Evolutionary conservation across 2,797 vertebrate species (phyloP), one percentile per base, ranked within the genome.

Genomic region (Alosa sapidissima): DNA sequence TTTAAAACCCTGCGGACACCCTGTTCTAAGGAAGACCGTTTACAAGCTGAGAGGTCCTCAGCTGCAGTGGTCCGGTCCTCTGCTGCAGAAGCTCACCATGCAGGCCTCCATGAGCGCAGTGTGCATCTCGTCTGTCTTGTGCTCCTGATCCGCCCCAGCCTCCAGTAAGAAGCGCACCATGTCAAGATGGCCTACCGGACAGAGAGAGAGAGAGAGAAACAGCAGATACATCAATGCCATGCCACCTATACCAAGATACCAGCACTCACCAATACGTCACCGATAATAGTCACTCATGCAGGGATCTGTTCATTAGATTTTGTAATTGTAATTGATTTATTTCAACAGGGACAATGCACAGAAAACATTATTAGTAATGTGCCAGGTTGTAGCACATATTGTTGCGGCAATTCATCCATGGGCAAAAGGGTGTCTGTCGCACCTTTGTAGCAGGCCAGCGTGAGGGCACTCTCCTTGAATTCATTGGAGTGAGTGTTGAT

Each of bases 401-500:
- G 49, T 10, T 51, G 8, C 49, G 48, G 0, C 1, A 49, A 16
- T 54, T 60, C 21, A 24, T 10, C 0, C 4, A 60, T 60, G 58
- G 21, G 58, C 58, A 10, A 10, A 24, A 58, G 55, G 55, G 19
- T 62, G 85, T 54, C 93, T 0, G 41, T 5, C 6, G 47, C 19
- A 99, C 98, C 98, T 99, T 99, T 99, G 89, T 99, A 99, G 94
- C 98, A 99, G 82, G 98, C 98, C 81, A 99, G 96, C 16, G 98
- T 99, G 93, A 99, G 98, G 51, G 98, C 98, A 89, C 98, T 99
- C 96, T 99, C 98, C 93, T 99, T 99, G 93, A 99, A 99, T 95
- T 99, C 98, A 4, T 99, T 99, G 94, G 98, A 99, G 93, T 99
- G 98, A 91, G 98, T 99, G 93, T 99, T 99, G 94, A 99, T 99